phyloP scores from a whole-genome alignment of 2,113 vertebrate species.

The Laticauda colubrina region DNA sequence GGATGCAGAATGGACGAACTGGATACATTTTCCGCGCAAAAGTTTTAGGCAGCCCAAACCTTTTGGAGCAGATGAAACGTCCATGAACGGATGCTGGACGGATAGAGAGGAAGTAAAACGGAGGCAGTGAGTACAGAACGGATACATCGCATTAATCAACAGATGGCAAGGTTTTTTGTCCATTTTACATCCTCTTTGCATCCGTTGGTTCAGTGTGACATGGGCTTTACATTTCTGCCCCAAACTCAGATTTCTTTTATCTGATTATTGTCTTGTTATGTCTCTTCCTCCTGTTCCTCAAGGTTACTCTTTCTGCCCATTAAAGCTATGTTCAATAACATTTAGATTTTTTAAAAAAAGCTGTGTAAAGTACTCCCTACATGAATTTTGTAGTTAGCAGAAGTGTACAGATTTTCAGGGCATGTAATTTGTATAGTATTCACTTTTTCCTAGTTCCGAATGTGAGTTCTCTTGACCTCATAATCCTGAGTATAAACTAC shows the following conservation, averaged over 20 bases:
- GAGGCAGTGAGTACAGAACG: too few species aligned
- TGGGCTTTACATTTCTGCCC: not conserved
- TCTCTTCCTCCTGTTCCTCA: not conserved
- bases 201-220: too few species aligned
- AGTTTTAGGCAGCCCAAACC: too few species aligned
- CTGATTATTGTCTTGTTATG: not conserved
- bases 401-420: not conserved
- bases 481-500: not conserved
- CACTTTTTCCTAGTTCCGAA: not conserved
- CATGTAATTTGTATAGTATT: not conserved
- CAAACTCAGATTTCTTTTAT: not conserved
- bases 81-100: too few species aligned
- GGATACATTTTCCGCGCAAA: too few species aligned
- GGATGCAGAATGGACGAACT: too few species aligned
- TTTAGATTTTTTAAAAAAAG: not conserved
- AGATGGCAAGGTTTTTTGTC: too few species aligned
- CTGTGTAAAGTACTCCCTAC: not conserved
- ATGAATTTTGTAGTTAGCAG: not conserved
- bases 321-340: not conserved
- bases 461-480: not conserved
- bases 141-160: too few species aligned
- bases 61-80: too few species aligned
- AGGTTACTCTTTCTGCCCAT: not conserved
- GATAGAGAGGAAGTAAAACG: too few species aligned
- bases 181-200: too few species aligned